Percentiles rank a stretch among this genome's conserved stretches.
Evolutionary conservation across 2,113 vertebrate genomes (phyloP).

Genomic region (Corythornis vintsioides): DNA sequence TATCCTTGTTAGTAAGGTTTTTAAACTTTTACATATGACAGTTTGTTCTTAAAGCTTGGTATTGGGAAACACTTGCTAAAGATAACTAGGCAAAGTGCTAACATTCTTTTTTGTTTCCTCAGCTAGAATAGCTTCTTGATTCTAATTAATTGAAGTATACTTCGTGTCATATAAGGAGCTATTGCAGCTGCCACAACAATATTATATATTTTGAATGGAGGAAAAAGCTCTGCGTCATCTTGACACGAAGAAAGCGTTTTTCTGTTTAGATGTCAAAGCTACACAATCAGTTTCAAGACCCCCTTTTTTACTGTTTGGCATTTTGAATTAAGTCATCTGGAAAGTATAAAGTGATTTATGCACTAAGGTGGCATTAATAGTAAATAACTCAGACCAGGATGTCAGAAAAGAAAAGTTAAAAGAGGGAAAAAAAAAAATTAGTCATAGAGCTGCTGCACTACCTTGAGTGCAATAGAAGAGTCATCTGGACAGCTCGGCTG

Average conservation of each 20-base stretch:
- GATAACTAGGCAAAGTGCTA: background rate
- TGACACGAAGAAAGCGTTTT: background rate
- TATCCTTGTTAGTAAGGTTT: constrained; percentile 2
- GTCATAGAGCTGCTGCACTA: background rate
- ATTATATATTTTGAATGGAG: background rate
- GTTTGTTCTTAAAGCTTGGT: background rate
- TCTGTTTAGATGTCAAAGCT: background rate
- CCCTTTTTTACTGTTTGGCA: background rate
- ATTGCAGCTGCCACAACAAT: background rate
- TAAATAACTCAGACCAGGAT: background rate
- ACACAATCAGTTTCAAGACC: background rate
- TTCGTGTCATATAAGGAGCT: background rate
- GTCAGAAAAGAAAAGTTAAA: constrained; percentile 1
- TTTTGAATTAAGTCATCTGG: background rate
- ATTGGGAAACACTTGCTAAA: background rate
- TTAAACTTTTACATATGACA: background rate
- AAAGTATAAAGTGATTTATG: background rate
- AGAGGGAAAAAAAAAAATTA: background rate
- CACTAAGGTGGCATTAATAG: background rate
- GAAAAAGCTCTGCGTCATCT: background rate
- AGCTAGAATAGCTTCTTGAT: background rate
- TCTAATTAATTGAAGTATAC: background rate
- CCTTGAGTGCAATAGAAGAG: background rate
- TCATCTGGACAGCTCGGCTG: background rate
- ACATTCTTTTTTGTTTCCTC: background rate